Base-by-base conservation (phyloP, 2,888 invertebrate species). In the Tachystola acroxantha region DNA sequence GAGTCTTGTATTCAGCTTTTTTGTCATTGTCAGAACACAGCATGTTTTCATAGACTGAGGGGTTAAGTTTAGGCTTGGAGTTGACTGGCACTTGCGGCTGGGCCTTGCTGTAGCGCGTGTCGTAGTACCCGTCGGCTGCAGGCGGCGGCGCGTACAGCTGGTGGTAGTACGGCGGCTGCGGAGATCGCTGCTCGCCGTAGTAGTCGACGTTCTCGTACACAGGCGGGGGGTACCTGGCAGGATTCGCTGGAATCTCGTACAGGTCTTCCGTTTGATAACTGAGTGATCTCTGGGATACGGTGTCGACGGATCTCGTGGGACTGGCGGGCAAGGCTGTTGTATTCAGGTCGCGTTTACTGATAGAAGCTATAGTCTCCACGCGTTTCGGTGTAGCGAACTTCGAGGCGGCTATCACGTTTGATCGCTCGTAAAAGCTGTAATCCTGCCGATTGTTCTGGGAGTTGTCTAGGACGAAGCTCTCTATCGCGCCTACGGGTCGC, bases 141-240 rank as follows among this genome's bases (percentile, higher is more conserved):
- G 88, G 64, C 50, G 84, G 60, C 54, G 88, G 60, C 48, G 80
- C 63, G 66, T 80, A 84, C 46, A 89, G 63, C 53, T 88, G 89
- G 63, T 92, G 91, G 53, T 91, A 91, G 58, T 90, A 92, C 1
- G 91, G 89, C 13, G 89, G 89, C 64, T 87, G 89, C 19, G 88
- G 82, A 7, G 86, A 76, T 5, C 85, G 79, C 48, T 88, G 85
- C 37, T 89, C 89, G 3, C 89, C 88, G 80, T 94, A 94, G 65
- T 94, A 94, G 50, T 94, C 94, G 36, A 95, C 89, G 72, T 95
- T 95, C 70, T 95, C 95, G 66, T 95, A 95, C 14, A 95, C 91
- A 27, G 84, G 74, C 30, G 82, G 73, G 26, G 84, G 71, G 53
- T 77, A 81, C 46, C 75, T 77, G 36, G 66, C 75, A 10, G 85